phyloP scores from a whole-genome alignment of 2,888 invertebrate species.

The Ormyrus thymus region DNA sequence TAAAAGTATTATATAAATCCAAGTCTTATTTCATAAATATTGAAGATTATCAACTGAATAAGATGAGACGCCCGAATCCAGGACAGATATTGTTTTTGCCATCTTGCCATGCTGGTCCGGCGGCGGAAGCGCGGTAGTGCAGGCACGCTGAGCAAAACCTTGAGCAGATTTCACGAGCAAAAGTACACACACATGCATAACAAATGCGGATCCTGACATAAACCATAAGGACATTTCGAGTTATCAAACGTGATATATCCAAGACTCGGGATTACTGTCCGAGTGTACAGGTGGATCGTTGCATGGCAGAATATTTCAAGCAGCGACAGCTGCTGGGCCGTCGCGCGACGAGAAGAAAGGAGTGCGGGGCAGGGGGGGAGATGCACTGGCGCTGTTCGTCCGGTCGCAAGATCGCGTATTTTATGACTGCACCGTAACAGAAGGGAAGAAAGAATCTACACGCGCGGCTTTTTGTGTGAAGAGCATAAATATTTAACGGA shows the following conservation, averaged over 20 bases:
- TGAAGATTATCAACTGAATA: too few relatives aligned
- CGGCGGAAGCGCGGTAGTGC: too few relatives aligned
- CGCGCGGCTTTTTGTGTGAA: constrained; percentile 9
- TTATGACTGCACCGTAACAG: constrained; percentile 24
- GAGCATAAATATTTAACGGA: constrained; percentile 42
- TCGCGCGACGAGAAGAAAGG: not conserved
- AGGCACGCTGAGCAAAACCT: too few relatives aligned
- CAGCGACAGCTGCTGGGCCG: constrained; percentile 37
- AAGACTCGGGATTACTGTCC: constrained; percentile 29
- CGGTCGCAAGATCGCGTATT: constrained; percentile 24
- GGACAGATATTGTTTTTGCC: too few relatives aligned
- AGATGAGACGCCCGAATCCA: too few relatives aligned
- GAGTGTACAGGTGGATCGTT: constrained; percentile 22
- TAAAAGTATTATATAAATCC: too few relatives aligned
- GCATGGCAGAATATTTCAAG: constrained; percentile 30
- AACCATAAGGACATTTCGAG: constrained; percentile 43
- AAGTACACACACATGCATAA: constrained; percentile 32
- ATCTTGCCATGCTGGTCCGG: too few relatives aligned
- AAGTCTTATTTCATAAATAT: too few relatives aligned
- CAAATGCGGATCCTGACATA: constrained; percentile 36
- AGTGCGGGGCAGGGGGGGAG: not conserved
- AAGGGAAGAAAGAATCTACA: not conserved
- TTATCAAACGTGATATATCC: constrained; percentile 42
- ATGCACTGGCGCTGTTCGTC: not conserved
- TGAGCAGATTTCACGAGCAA: constrained; percentile 4